phyloP scores from a whole-genome alignment of 92 coral and sea anemone genomes.

The Palythoa grandis region DNA sequence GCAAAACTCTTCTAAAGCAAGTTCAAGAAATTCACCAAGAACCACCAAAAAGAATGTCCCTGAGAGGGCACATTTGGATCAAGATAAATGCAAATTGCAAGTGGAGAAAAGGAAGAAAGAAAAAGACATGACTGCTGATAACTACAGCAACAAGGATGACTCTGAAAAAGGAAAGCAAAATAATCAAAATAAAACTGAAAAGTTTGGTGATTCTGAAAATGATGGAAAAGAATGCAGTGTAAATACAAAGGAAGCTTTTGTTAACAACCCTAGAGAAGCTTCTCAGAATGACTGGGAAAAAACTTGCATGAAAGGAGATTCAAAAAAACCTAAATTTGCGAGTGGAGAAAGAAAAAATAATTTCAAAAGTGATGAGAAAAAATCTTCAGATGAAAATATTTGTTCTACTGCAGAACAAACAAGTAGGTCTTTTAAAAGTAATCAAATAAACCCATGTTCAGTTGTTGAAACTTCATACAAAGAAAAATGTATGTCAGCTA shows the following conservation, averaged over 20 bases:
- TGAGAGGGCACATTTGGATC: not conserved
- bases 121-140: not conserved
- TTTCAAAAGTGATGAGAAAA: not conserved
- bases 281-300: not conserved
- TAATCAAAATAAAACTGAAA: not conserved
- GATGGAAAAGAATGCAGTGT: not conserved
- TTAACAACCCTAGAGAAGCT: not conserved
- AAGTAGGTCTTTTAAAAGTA: not conserved
- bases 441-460: not conserved
- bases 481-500: not conserved
- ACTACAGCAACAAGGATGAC: not conserved
- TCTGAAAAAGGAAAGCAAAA: not conserved
- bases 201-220: not conserved
- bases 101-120: not conserved
- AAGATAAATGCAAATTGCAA: not conserved
- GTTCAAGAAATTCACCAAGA: slow-evolving; percentile 15
- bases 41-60: not conserved
- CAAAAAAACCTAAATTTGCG: not conserved
- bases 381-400: not conserved
- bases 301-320: not conserved
- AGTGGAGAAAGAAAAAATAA: not conserved
- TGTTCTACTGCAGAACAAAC: not conserved
- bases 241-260: not conserved
- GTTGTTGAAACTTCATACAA: not conserved
- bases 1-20: not conserved